Percentiles rank a stretch among this genome's conserved stretches.
Conservation (phyloP, 2,113 vertebrate species). For the Podarcis muralis region DNA sequence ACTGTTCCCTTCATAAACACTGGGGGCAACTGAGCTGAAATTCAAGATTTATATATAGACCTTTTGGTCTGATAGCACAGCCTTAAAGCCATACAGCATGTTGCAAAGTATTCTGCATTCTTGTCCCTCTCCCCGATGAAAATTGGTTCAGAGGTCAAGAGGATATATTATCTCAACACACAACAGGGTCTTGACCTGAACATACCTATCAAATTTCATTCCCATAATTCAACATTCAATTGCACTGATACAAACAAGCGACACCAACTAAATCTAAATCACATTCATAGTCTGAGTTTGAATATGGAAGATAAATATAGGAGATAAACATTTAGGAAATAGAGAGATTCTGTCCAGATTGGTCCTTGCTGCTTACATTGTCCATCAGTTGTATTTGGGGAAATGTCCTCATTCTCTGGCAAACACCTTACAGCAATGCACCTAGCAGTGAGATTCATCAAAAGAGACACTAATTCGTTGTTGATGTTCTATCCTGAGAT, state of each 20-base stretch:
- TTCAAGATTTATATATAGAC: neutral
- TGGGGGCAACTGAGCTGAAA: neutral
- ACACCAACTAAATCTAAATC: neutral
- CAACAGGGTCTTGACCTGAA: neutral
- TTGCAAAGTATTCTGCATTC: neutral
- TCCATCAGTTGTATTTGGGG: conserved; percentile 6
- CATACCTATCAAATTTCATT: neutral
- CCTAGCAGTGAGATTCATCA: conserved; percentile 40
- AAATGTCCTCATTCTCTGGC: conserved; percentile 10
- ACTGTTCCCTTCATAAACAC: neutral
- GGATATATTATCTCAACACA: neutral
- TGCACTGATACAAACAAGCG: neutral
- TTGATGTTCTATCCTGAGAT: conserved; percentile 17
- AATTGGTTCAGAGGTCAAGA: neutral
- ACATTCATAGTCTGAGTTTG: neutral
- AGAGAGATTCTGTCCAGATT: conserved; percentile 29
- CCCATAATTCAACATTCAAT: neutral
- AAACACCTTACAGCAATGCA: conserved; percentile 48
- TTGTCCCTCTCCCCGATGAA: neutral
- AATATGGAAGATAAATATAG: neutral
- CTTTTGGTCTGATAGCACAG: neutral
- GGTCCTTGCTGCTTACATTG: conserved; percentile 6
- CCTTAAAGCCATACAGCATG: neutral
- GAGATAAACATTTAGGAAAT: neutral
- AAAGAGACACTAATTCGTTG: conserved; percentile 30